Conservation (phyloP, 2,113 vertebrate species). For the Bombycilla garrulus region DNA sequence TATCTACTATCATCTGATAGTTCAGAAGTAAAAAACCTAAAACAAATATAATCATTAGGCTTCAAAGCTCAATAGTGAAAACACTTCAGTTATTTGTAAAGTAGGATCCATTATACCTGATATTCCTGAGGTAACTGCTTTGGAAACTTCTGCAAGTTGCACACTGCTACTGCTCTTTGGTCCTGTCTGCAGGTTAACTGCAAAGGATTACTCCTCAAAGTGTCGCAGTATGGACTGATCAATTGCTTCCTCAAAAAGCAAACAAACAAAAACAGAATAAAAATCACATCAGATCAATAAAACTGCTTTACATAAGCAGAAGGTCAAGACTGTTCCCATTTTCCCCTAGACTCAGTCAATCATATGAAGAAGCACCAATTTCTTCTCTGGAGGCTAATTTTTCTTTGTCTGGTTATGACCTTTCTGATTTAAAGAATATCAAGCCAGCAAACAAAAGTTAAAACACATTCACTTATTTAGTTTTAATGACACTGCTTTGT, state of each 20-base stretch:
- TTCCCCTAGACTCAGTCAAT: not conserved
- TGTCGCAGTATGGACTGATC: conserved; percentile 88
- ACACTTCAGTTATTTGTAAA: not conserved
- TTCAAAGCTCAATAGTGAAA: not conserved
- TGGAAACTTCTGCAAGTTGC: conserved; percentile 91
- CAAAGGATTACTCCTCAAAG: conserved; percentile 87
- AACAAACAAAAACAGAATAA: not conserved
- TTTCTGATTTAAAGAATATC: not conserved
- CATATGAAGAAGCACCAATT: not conserved
- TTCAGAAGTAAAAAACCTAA: not conserved
- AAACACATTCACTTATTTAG: not conserved
- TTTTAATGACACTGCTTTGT: not conserved
- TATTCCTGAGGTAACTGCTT: conserved; percentile 88
- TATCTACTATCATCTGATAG: not conserved
- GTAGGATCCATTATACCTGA: conserved; percentile 78
- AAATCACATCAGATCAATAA: not conserved
- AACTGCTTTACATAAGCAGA: not conserved
- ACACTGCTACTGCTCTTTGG: conserved; percentile 94
- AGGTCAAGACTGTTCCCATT: not conserved
- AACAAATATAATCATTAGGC: not conserved
- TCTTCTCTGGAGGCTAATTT: not conserved
- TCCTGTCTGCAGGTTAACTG: conserved; percentile 96
- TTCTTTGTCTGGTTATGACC: not conserved
- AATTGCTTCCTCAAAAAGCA: conserved; percentile 69
- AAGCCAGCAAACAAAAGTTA: not conserved